Conservation (phyloP, 2,888 invertebrate genomes). For the Mycogona germanica region DNA sequence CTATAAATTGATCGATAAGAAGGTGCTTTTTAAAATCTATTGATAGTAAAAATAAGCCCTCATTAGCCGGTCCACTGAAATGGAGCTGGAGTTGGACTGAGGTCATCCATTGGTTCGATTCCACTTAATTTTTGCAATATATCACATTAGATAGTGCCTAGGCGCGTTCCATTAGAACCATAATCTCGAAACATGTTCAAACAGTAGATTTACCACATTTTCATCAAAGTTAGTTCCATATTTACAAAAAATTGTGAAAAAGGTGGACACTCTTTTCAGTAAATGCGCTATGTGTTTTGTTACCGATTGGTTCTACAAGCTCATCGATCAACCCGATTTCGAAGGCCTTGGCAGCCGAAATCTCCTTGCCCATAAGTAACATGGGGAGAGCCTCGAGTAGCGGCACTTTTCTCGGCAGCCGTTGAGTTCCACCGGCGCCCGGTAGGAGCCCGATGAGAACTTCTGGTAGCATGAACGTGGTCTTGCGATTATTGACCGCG, state of each 20-base stretch:
- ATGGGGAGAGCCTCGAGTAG: conserved; percentile 82
- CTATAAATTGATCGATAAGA: too few species aligned
- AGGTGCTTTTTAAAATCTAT: too few species aligned
- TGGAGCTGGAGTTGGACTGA: too few species aligned
- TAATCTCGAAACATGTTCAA: too few species aligned
- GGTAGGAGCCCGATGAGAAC: conserved; percentile 95
- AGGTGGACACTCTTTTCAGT: too few species aligned
- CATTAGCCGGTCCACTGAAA: too few species aligned
- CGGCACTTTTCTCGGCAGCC: conserved; percentile 57
- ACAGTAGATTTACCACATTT: neutral
- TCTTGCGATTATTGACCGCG: conserved; percentile 86
- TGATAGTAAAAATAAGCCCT: too few species aligned
- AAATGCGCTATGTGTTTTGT: neutral
- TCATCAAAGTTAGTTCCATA: conserved; percentile 6
- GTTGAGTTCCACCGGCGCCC: conserved; percentile 91
- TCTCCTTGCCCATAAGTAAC: conserved; percentile 77
- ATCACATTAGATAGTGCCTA: neutral
- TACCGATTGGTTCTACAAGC: conserved; percentile 73
- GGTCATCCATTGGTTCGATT: too few species aligned
- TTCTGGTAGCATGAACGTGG: conserved; percentile 82
- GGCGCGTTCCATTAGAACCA: neutral
- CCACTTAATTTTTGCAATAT: neutral
- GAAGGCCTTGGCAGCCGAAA: conserved; percentile 86
- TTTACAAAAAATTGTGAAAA: too few species aligned
- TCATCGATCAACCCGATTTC: conserved; percentile 87